Evolutionary conservation across 1,140 invertebrate species (phyloP), one percentile per base, ranked within the genome.

Genomic region (Danaus melanippus): DNA sequence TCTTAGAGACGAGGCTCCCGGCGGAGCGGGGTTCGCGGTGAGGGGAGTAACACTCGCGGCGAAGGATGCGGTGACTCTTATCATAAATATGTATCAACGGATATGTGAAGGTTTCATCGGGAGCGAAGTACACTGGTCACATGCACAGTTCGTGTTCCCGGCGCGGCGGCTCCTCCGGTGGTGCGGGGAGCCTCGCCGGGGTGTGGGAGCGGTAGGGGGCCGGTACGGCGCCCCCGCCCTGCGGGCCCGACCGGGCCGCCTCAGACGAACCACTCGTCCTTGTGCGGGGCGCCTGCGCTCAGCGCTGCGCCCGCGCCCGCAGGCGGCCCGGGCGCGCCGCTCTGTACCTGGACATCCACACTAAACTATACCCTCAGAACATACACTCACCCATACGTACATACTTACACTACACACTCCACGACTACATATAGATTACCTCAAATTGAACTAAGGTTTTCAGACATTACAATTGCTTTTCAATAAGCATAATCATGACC

Each of bases 261-360:
- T 88, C 90, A 91, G 87, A 91, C 91, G 87, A 91, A 91, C 91
- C 91, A 92, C 82, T 92, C 91, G 88, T 92, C 91, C 77, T 92
- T 92, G 75, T 90, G 89, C 78, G 89, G 88, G 82, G 83, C 84
- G 74, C 76, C 79, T 8, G 21, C 21, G 79, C 79, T 78, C 77
- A 79, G 71, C 70, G 79, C 76, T 69, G 72, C 78, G 80, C 76
- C 81, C 84, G 85, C 88, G 86, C 80, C 87, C 89, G 87, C 86
- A 86, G 88, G 88, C 89, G 89, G 82, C 84, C 78, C 84, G 83
- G 80, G 73, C 78, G 84, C 82, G 82, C 78, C 82, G 76, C 75
- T 73, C 66, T 74, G 78, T 90, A 91, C 68, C 68, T 71, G 58
- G 42, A 44, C 15, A 46, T 7, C 42, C 12, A 8, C 12, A 12